Evolutionary conservation across 23 tunicate genomes (phyloP).

Genomic region (Diplosoma virens): DNA sequence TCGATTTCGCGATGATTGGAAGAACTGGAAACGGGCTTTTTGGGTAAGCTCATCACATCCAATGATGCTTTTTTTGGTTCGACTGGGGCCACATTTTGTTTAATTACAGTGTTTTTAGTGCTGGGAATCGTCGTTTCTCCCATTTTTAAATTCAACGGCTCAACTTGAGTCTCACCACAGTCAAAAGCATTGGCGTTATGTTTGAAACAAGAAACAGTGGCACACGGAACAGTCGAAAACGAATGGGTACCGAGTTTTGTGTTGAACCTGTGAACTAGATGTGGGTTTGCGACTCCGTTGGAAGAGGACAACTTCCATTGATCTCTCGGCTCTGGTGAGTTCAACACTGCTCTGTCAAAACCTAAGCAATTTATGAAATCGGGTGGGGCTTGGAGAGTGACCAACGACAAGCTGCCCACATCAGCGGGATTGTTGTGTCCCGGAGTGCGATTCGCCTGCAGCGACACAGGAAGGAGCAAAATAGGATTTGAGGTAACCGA

Average conservation of each 20-base stretch:
- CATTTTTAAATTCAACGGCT: constrained; percentile 81
- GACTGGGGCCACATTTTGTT: background rate
- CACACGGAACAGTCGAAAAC: background rate
- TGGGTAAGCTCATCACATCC: background rate
- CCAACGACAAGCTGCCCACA: constrained; percentile 34
- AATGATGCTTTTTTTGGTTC: background rate
- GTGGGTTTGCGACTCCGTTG: background rate
- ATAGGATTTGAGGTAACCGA: constrained; percentile 28
- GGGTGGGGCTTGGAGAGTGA: constrained; percentile 70
- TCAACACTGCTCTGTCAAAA: constrained; percentile 9
- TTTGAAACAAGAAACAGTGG: background rate
- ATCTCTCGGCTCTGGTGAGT: background rate
- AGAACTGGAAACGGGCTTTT: too few species aligned
- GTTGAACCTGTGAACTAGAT: too few species aligned
- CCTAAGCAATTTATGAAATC: constrained; percentile 50
- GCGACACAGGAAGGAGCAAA: constrained; percentile 67
- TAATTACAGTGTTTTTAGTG: background rate
- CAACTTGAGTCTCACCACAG: constrained; percentile 27
- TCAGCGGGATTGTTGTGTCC: constrained; percentile 1
- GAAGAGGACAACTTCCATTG: background rate
- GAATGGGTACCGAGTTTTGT: background rate
- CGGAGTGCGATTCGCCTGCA: constrained; percentile 30
- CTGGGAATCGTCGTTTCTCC: constrained; percentile 74
- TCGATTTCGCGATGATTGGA: too few species aligned
- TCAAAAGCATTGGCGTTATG: background rate